phyloP scores from a whole-genome alignment of 1,140 invertebrate species.

The Colletes gigas region DNA sequence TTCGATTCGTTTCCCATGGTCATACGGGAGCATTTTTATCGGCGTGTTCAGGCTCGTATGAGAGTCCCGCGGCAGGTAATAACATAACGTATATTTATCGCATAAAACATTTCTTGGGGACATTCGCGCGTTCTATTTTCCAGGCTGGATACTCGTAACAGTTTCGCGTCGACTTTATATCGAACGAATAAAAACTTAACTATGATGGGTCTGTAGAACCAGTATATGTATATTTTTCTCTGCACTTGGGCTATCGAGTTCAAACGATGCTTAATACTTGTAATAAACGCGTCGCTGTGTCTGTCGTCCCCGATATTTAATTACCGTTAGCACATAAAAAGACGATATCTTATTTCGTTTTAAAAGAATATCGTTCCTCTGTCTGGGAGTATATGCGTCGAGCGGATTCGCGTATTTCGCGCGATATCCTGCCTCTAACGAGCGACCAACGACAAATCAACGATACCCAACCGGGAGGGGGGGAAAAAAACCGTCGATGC shows the following conservation, averaged over 20 bases:
- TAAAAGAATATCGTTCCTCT: no score
- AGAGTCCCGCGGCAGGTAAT: slow-evolving; percentile 25
- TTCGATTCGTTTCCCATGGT: background rate
- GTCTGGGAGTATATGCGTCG: no score
- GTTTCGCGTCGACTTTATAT: slow-evolving; percentile 27
- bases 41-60: slow-evolving; percentile 7
- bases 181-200: slow-evolving; percentile 17
- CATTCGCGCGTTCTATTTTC: slow-evolving; percentile 36
- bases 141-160: background rate
- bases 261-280: slow-evolving; percentile 36
- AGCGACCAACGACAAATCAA: slow-evolving; percentile 48
- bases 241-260: background rate
- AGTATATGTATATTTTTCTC: background rate
- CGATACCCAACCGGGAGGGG: slow-evolving; percentile 28
- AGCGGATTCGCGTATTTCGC: slow-evolving; percentile 3
- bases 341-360: no score
- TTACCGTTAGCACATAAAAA: no score
- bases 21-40: slow-evolving; percentile 21
- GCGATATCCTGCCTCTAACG: slow-evolving; percentile 36
- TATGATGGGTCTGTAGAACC: slow-evolving; percentile 3
- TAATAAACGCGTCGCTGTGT: background rate
- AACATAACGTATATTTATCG: slow-evolving; percentile 41
- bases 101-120: slow-evolving; percentile 24
- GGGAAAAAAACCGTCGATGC: slow-evolving; percentile 43
- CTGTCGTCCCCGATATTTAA: no score